Evolutionary conservation across 2,113 vertebrate genomes (phyloP), one percentile per base, ranked within the genome.

Genomic region (Bubo bubo): DNA sequence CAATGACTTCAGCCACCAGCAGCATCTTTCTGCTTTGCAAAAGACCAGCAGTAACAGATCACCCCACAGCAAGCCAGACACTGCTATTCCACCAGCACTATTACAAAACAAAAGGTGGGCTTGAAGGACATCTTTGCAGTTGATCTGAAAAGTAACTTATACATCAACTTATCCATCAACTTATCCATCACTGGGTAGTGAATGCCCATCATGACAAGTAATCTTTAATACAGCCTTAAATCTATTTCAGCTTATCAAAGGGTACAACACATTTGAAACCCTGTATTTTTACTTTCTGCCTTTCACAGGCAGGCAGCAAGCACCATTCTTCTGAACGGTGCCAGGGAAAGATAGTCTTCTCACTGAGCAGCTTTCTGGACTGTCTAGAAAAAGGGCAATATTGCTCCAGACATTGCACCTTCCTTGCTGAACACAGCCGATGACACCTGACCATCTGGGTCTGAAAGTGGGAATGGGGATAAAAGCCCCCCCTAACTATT

Each of bases 141-240:
- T 91, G 30, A 90, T 67, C 79, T 92, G 91, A 80, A 79, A 89
- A 91, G 82, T 67, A 91, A 86, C 30, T 80, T 37, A 47, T 67
- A 80, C 68, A 41, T 87, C 81, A 91, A 86, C 30, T 80, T 37
- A 47, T 67, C 83, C 68, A 41, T 87, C 81, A 91, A 86, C 30
- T 80, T 37, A 47, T 67, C 80, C 68, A 41, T 87, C 81, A 64
- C 9, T 39, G 32, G 17, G 50, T 13, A 83, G 63, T 55, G 49
- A 95, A 86, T 16, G 72, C 39, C 15, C 52, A 80, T 86, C 59
- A 55, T 1, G 14, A 80, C 41, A 82, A 91, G 64, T 30, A 32
- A 91, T 77, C 50, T 67, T 72, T 79, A 66, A 49, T 49, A 66
- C 20, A 39, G 35, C 41, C 67, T 87, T 86, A 95, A 66, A 91